These are phyloP conservation scores for Crocodylus rhombifer DNA, from an alignment of 2,797 vertebrate species.

Conservation along the genomic window DNA sequence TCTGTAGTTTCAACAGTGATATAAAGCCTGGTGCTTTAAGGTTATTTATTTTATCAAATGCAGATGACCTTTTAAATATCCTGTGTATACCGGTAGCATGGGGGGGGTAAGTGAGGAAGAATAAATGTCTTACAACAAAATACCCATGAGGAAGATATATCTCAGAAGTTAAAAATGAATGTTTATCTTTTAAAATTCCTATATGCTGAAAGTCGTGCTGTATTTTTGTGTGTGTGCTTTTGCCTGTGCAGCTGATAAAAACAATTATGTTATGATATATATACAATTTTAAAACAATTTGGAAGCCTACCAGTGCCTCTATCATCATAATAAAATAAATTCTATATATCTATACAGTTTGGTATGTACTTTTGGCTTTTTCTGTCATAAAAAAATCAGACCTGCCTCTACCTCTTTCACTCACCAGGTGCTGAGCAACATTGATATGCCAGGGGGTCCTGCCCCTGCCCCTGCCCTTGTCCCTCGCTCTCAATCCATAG, in stretches of 20 bases:
- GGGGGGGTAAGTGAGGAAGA: constrained; percentile 18
- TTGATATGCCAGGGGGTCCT: too few relatives aligned
- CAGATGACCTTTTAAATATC: constrained; percentile 55
- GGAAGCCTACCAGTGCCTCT: background rate
- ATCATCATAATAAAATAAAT: too few relatives aligned
- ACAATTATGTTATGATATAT: too few relatives aligned
- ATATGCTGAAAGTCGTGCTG: constrained; percentile 11
- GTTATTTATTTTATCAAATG: constrained; percentile 1
- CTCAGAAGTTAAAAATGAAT: constrained; percentile 51
- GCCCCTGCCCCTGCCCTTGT: too few relatives aligned
- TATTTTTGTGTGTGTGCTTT: background rate
- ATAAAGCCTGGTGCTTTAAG: constrained; percentile 19
- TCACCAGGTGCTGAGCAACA: too few relatives aligned
- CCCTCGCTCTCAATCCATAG: too few relatives aligned
- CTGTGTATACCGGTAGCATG: constrained; percentile 13
- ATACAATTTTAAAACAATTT: background rate
- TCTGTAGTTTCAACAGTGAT: constrained; percentile 13
- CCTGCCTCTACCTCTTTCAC: too few relatives aligned
- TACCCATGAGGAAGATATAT: constrained; percentile 16
- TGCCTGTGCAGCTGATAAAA: background rate
- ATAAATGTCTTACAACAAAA: constrained; percentile 40
- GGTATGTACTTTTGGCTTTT: too few relatives aligned
- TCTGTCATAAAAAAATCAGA: too few relatives aligned
- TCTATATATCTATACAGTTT: too few relatives aligned
- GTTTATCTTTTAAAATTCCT: constrained; percentile 42